These are phyloP conservation scores for Hylaea fasciaria DNA, from an alignment of 2,888 invertebrate species.

Conservation along the genomic window DNA sequence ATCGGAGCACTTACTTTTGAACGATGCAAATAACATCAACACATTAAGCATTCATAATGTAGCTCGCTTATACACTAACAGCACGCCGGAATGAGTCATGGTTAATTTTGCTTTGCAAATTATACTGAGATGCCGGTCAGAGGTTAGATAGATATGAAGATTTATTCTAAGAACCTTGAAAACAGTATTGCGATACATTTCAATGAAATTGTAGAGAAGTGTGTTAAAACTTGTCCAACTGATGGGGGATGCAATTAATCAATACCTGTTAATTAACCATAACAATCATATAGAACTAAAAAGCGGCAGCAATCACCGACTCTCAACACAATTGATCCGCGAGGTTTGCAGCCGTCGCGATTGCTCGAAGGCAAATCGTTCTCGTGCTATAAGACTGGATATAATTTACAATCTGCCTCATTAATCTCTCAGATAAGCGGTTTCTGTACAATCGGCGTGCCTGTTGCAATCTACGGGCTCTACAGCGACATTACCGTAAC, in stretches of 20 bases:
- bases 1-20: slow-evolving; percentile 20
- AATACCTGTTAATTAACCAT: no score
- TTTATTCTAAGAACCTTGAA: neutral
- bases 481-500: slow-evolving; percentile 36
- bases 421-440: slow-evolving; percentile 27
- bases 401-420: slow-evolving; percentile 19
- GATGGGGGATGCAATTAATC: no score
- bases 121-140: neutral
- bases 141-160: neutral
- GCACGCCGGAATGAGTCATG: slow-evolving; percentile 14
- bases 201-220: no score
- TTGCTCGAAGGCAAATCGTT: neutral
- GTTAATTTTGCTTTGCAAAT: slow-evolving; percentile 1
- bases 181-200: no score
- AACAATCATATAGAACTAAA: neutral
- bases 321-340: slow-evolving; percentile 7
- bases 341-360: neutral
- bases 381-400: neutral
- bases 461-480: slow-evolving; percentile 33
- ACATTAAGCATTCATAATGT: slow-evolving; percentile 26
- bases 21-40: slow-evolving; percentile 26
- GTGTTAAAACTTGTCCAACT: no score
- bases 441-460: slow-evolving; percentile 11
- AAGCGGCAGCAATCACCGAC: neutral
- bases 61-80: slow-evolving; percentile 5